Conservation (phyloP, 92 coral and sea anemone species). For the Actinostola sp. region DNA sequence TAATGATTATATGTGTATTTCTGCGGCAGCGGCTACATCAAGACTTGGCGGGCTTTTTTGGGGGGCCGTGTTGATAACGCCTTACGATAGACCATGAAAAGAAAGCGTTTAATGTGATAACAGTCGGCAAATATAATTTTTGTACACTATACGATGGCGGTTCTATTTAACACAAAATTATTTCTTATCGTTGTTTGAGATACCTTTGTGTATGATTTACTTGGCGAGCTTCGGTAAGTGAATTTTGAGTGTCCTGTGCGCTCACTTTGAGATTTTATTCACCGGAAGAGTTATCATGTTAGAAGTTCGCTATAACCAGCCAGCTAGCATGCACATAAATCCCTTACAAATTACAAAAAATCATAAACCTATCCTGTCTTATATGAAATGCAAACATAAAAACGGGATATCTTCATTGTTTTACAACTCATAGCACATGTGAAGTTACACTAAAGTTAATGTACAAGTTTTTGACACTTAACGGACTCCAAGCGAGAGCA, state of each 20-base stretch:
- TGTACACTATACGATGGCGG: slow-evolving; percentile 33
- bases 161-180: slow-evolving; percentile 8
- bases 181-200: slow-evolving; percentile 20
- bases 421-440: not conserved
- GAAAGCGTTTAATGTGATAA: slow-evolving; percentile 37
- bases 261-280: not conserved
- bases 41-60: slow-evolving; percentile 44
- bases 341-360: slow-evolving; percentile 2
- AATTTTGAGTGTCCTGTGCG: not conserved
- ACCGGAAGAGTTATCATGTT: not conserved
- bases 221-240: not conserved
- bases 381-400: slow-evolving; percentile 27
- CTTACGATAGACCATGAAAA: slow-evolving; percentile 27
- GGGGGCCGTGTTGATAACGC: slow-evolving; percentile 20
- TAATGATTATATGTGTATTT: slow-evolving; percentile 22
- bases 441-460: not conserved
- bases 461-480: not conserved
- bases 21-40: slow-evolving; percentile 35
- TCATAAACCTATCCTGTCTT: slow-evolving; percentile 1
- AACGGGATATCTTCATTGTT: not conserved
- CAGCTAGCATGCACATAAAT: not conserved
- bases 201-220: slow-evolving; percentile 10
- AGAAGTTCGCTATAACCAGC: not conserved
- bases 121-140: slow-evolving; percentile 48
- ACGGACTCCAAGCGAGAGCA: slow-evolving; percentile 1